Percentiles rank a stretch among this genome's conserved stretches.
Conservation (phyloP, 1,140 invertebrate species). For the Hermetia illucens region DNA sequence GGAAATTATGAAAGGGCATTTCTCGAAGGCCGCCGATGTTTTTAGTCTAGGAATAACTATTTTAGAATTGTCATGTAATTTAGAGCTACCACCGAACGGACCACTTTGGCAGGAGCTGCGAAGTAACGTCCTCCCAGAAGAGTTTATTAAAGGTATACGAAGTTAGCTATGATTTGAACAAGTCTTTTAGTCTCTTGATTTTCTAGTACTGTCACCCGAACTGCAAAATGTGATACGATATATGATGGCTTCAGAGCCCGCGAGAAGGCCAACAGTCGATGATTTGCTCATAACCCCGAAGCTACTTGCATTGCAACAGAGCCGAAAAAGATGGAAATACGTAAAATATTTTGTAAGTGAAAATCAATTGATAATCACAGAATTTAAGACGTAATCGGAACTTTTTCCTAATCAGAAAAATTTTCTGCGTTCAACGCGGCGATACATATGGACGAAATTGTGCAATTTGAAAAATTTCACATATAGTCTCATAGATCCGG, state of each 20-base stretch:
- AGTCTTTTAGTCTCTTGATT: conserved; percentile 8
- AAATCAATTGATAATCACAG: neutral
- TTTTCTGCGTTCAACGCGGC: conserved; percentile 15
- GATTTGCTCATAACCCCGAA: conserved; percentile 31
- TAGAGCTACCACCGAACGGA: conserved; percentile 53
- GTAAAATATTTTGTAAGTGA: conserved; percentile 13
- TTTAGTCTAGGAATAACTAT: conserved; percentile 60
- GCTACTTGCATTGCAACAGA: conserved; percentile 14
- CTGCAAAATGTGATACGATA: conserved; percentile 37
- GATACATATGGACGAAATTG: conserved; percentile 19
- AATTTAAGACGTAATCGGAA: neutral
- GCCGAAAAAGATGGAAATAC: conserved; percentile 14
- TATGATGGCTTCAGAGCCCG: conserved; percentile 42
- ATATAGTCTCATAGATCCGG: conserved; percentile 11
- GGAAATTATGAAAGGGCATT: conserved; percentile 50
- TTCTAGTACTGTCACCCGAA: conserved; percentile 37
- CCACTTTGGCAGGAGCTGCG: conserved; percentile 53
- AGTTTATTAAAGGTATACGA: conserved; percentile 21
- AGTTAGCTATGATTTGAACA: neutral
- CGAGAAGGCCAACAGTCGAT: conserved; percentile 36
- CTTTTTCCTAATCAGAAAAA: conserved; percentile 7
- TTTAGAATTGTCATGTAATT: conserved; percentile 53
- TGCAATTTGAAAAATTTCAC: conserved; percentile 20
- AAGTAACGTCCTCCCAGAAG: conserved; percentile 29
- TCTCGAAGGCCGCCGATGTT: conserved; percentile 44